A percentile compares a stretch with the other conserved stretches of the same genome.
phyloP scores from a whole-genome alignment of 2,113 vertebrate genomes.

The Ageneiosus marmoratus region DNA sequence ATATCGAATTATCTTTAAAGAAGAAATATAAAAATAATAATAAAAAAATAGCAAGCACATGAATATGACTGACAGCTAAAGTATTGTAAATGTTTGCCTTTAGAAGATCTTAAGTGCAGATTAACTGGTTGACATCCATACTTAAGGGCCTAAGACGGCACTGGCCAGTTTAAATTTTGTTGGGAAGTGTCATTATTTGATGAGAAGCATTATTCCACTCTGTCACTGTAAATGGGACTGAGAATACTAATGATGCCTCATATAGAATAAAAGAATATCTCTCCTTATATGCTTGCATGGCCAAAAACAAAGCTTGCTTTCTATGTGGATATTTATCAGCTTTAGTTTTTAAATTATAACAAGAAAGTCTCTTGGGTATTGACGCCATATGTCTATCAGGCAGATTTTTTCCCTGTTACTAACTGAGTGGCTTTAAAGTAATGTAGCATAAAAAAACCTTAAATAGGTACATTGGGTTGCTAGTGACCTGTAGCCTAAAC shows the following conservation, averaged over 20 bases:
- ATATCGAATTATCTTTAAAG: slow-evolving; percentile 18
- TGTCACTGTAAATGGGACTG: slow-evolving; percentile 12
- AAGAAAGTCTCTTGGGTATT: slow-evolving; percentile 2
- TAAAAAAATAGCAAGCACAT: slow-evolving; percentile 23
- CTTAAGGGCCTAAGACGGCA: slow-evolving; percentile 28
- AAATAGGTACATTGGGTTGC: neutral
- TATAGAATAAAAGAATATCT: neutral
- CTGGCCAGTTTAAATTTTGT: slow-evolving; percentile 16
- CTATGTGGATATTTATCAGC: neutral
- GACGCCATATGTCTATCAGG: slow-evolving; percentile 9
- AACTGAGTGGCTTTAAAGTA: neutral
- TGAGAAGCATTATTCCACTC: slow-evolving; percentile 14
- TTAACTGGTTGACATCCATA: slow-evolving; percentile 21
- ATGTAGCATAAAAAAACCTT: neutral
- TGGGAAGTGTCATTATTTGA: slow-evolving; percentile 33
- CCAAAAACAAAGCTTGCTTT: neutral
- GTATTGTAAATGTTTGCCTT: slow-evolving; percentile 4
- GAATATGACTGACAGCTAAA: slow-evolving; percentile 23
- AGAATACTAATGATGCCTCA: slow-evolving; percentile 12
- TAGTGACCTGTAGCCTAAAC: neutral
- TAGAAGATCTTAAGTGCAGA: slow-evolving; percentile 16
- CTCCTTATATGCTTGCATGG: neutral
- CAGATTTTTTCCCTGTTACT: neutral
- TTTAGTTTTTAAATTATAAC: slow-evolving; percentile 1
- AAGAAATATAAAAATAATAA: neutral